Evolutionary conservation across 2,797 vertebrate species (phyloP), one percentile per base, ranked within the genome.

Genomic region (Gadopsis marmoratus): DNA sequence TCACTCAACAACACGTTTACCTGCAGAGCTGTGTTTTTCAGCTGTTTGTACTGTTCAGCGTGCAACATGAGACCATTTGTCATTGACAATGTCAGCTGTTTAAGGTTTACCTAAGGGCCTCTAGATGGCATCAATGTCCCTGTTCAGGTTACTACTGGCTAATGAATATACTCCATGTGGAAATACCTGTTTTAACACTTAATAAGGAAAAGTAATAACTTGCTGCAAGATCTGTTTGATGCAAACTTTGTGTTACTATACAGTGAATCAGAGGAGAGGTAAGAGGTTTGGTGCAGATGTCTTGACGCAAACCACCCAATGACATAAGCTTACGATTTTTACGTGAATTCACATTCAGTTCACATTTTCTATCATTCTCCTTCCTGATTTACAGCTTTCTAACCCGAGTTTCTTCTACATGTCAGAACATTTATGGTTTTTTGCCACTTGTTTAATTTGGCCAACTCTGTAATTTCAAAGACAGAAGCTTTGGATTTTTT

Each of bases 121-220:
- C 88, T 89, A 94, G 93, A 47, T 93, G 93, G 91, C 92, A 87
- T 78, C 83, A 86, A 63, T 83, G 86, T 39, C 78, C 58, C 56
- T 80, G 79, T 86, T 87, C 87, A 77, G 65, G 77, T 87, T 77
- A 65, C 75, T 48, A 13, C 69, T 14, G 67, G 26, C 67, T 77
- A 69, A 76, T 79, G 69, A 83, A 72, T 60, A 47, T n/a, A 55
- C 14, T 54, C 26, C 51, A 66, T 79, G 85, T 91, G 60, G 89
- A 91, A 91, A 92, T 85, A 92, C 88, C 88, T 78, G 88, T 89
- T 91, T 83, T 14, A 81, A 45, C 51, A 76, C 51, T 86, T 51
- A 77, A 69, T 47, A 29, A 80, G 54, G 48, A 51, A 81, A 86
- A 79, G 21, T 35, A 70, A 75, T 81, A 72, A 83, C 39, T 60